These are phyloP conservation scores for Lathamus discolor DNA, from an alignment of 2,113 vertebrate genomes.

Conservation along the genomic window DNA sequence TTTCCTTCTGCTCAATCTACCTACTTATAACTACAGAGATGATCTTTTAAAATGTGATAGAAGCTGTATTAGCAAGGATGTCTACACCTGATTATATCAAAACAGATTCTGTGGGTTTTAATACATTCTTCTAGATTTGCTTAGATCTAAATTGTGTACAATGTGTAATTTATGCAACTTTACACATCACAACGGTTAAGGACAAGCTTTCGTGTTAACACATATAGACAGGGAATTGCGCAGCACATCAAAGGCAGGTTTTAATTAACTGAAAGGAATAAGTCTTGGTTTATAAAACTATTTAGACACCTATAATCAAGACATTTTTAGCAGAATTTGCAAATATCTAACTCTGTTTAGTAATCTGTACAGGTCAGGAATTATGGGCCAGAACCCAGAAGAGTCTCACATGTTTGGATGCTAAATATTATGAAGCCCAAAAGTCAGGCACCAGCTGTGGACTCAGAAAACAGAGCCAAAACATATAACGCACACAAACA, in stretches of 20 bases:
- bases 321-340: background rate
- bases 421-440: slow-evolving; percentile 9
- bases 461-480: background rate
- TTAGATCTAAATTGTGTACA: background rate
- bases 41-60: background rate
- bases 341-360: background rate
- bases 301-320: background rate
- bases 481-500: background rate
- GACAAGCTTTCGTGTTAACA: background rate
- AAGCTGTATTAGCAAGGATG: background rate
- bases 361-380: background rate
- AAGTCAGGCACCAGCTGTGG: slow-evolving; percentile 5
- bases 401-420: background rate
- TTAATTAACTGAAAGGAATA: background rate
- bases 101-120: background rate
- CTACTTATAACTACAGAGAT: background rate
- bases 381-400: background rate
- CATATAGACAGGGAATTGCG: background rate
- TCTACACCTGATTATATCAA: background rate
- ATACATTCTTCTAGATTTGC: background rate
- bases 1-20: background rate
- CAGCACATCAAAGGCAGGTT: background rate
- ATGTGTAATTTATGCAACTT: background rate
- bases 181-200: background rate
- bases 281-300: background rate